Evolutionary conservation across 2,888 invertebrate genomes (phyloP), one percentile per base, ranked within the genome.

Genomic region (Monochamus alternatus): DNA sequence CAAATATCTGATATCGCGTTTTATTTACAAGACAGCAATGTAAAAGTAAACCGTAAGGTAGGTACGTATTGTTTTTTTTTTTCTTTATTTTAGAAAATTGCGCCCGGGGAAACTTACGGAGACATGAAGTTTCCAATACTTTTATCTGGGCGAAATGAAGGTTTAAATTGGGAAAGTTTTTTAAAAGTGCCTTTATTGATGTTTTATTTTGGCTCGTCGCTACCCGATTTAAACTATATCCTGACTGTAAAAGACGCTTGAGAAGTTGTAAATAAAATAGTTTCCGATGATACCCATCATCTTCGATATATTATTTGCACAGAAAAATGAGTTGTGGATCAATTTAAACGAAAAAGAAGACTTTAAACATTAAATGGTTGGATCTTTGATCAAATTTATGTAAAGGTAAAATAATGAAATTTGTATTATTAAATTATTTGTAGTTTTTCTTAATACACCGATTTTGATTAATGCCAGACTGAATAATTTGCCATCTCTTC

Each of bases 171-270:
- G n/a, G 31, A 32, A 32, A 55, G 30, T 32, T 59, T 68, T 68
- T 68, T 68, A 32, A 32, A 38, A 43, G 14, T 3, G 38, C 64
- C 38, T 38, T 38, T 60, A 38, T 38, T 8, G 60, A 32, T 55
- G 51, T 60, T 73, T 52, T 51, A 69, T 69, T 62, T 64, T 62
- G 30, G 22, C 43, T 58, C 59, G 60, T n/a, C 22, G n/a, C 60
- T 22, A 60, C 73, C 31, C 31, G n/a, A 52, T 52, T 52, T 52
- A 52, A 66, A 66, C 66, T 51, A 31, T 51, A 30, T 55, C n/a
- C 12, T 32, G 12, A 8, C 10, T 14, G 51, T 22, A 52, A 30
- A 52, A 66, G 66, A 52, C 52, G 66, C 52, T 66, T 64, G 51
- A n/a, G 52, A 66, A 52, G 66, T 66, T 66, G 14, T 55, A 55